These are phyloP conservation scores for Acrocephalus scirpaceus DNA, from an alignment of 2,797 vertebrate genomes.

Conservation along the genomic window DNA sequence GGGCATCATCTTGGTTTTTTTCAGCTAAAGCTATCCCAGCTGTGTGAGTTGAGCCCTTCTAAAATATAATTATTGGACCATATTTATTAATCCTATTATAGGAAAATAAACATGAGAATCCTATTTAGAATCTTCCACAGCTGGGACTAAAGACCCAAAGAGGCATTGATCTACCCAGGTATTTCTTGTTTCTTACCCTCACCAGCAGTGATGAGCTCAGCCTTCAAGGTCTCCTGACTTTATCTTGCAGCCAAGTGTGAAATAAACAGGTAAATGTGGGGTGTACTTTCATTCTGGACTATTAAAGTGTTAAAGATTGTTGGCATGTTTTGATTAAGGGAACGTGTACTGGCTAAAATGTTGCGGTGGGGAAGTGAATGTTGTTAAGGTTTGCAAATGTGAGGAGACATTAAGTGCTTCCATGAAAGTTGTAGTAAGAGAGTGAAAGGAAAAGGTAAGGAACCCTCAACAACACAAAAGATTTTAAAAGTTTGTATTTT, in stretches of 20 bases:
- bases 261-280: neutral
- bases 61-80: neutral
- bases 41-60: neutral
- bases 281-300: neutral
- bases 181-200: neutral
- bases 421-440: neutral
- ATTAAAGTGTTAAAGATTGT: neutral
- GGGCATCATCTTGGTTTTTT: neutral
- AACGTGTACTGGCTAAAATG: fast-evolving
- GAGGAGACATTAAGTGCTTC: fast-evolving
- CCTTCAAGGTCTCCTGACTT: neutral
- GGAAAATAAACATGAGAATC: neutral
- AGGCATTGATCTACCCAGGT: neutral
- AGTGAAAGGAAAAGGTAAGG: neutral
- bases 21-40: neutral
- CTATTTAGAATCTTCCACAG: neutral
- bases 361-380: neutral
- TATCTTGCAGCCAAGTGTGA: neutral
- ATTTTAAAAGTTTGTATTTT: neutral
- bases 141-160: neutral
- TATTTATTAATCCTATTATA: neutral
- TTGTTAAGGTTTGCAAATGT: neutral
- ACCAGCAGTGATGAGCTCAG: neutral
- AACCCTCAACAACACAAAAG: neutral
- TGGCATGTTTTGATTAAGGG: neutral